These are phyloP conservation scores for Eurytoma adleriae DNA, from an alignment of 2,888 invertebrate genomes.

Conservation along the genomic window DNA sequence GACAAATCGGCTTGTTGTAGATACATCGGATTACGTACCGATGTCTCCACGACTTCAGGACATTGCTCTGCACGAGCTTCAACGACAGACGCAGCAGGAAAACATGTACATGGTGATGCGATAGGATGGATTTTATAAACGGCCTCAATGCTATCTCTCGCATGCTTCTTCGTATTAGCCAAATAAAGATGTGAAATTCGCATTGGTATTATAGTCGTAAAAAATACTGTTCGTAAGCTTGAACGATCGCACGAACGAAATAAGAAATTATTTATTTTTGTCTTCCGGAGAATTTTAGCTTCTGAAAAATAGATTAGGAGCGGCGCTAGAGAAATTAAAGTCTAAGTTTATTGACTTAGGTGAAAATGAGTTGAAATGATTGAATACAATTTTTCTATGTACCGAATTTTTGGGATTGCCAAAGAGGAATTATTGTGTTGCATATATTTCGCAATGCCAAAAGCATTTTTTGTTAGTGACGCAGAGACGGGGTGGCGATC, in stretches of 20 bases:
- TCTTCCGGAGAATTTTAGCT: slow-evolving; percentile 44
- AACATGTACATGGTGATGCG: slow-evolving; percentile 73
- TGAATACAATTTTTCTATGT: not conserved
- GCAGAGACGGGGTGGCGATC: not conserved
- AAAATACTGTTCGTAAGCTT: slow-evolving; percentile 24
- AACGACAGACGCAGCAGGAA: slow-evolving; percentile 63
- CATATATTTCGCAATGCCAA: slow-evolving; percentile 44
- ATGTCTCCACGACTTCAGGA: slow-evolving; percentile 73
- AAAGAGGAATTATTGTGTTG: not conserved
- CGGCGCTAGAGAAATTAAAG: not conserved
- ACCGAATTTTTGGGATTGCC: slow-evolving; percentile 4
- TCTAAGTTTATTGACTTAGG: slow-evolving; percentile 11
- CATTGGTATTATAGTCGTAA: slow-evolving; percentile 24
- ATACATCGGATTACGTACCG: slow-evolving; percentile 71
- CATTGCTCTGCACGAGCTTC: slow-evolving; percentile 61
- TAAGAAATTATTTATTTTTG: slow-evolving; percentile 55
- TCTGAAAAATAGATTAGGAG: not conserved
- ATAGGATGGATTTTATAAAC: slow-evolving; percentile 54
- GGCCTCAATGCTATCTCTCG: slow-evolving; percentile 8
- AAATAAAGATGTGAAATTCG: slow-evolving; percentile 5
- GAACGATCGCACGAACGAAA: slow-evolving; percentile 15
- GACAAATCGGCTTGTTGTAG: slow-evolving; percentile 55
- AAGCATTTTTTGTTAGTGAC: slow-evolving; percentile 23
- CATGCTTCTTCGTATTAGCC: slow-evolving; percentile 7
- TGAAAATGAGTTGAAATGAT: not conserved